phyloP scores from a whole-genome alignment of 1,140 invertebrate species.

The Drosophila sechellia region DNA sequence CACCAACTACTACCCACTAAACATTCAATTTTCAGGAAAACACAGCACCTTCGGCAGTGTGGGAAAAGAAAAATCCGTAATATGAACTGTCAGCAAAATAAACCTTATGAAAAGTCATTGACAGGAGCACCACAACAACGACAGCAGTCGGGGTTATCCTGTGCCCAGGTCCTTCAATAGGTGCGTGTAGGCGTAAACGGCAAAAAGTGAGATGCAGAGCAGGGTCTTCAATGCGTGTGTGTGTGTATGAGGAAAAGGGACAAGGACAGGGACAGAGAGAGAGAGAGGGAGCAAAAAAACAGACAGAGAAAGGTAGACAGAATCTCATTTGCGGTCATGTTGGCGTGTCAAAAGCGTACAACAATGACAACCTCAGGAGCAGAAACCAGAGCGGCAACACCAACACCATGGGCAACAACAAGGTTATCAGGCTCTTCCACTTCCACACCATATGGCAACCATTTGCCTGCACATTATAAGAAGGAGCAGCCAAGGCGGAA shows the following conservation, averaged over 20 bases:
- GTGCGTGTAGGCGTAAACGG: conserved; percentile 58
- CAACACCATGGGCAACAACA: conserved; percentile 11
- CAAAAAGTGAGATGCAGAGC: conserved; percentile 38
- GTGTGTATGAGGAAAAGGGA: too few relatives aligned
- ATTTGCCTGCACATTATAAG: conserved; percentile 51
- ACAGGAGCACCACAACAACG: conserved; percentile 34
- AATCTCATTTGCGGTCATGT: conserved; percentile 76
- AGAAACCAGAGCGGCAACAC: conserved; percentile 23
- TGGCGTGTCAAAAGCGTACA: conserved; percentile 72
- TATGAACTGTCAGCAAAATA: conserved; percentile 64
- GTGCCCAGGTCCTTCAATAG: conserved; percentile 42
- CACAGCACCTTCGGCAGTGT: conserved; percentile 5
- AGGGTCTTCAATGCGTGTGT: background rate
- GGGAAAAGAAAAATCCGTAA: conserved; percentile 45
- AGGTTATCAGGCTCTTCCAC: conserved; percentile 29
- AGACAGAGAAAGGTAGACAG: conserved; percentile 37
- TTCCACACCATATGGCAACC: conserved; percentile 60
- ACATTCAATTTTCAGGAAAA: conserved; percentile 41
- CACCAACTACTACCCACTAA: conserved; percentile 10
- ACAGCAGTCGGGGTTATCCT: conserved; percentile 19
- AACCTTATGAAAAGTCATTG: conserved; percentile 70
- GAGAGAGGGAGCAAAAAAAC: background rate
- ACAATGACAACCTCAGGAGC: conserved; percentile 41
- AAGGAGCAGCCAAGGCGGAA: conserved; percentile 28
- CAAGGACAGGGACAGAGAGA: background rate